Evolutionary conservation across 2,797 vertebrate species (phyloP).

Genomic region (Lutjanus campechanus): DNA sequence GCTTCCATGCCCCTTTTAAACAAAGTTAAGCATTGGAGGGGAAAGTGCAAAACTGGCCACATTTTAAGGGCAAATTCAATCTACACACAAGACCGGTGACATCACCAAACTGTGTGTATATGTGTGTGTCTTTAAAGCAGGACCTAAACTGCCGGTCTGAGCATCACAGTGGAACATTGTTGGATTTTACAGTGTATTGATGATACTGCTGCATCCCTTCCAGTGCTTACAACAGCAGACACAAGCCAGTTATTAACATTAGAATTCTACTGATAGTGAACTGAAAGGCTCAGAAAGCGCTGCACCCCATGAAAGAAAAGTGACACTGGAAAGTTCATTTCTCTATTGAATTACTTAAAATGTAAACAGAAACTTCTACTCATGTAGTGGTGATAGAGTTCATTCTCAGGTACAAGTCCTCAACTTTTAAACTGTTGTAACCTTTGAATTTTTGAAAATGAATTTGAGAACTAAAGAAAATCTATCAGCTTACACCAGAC

Average conservation of each 20-base stretch:
- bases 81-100: constrained; percentile 39
- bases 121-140: constrained; percentile 62
- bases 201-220: constrained; percentile 42
- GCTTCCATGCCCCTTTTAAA: constrained; percentile 45
- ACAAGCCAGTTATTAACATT: constrained; percentile 54
- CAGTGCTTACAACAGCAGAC: constrained; percentile 64
- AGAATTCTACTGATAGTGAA: constrained; percentile 47
- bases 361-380: constrained; percentile 11
- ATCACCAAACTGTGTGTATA: constrained; percentile 12
- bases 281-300: constrained; percentile 32
- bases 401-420: neutral
- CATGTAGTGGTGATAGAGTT: neutral
- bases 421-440: too few relatives aligned
- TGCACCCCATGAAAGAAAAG: constrained; percentile 23
- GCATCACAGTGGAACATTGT: constrained; percentile 78
- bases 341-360: constrained; percentile 13
- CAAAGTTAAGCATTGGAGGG: constrained; percentile 46
- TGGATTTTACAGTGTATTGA: constrained; percentile 68
- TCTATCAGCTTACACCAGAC: neutral
- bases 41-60: constrained; percentile 73
- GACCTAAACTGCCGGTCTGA: constrained; percentile 64
- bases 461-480: neutral
- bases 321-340: constrained; percentile 29
- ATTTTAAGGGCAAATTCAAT: constrained; percentile 48
- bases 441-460: too few relatives aligned